Evolutionary conservation across 2,113 vertebrate genomes (phyloP).

Genomic region (Diphyllodes magnificus): DNA sequence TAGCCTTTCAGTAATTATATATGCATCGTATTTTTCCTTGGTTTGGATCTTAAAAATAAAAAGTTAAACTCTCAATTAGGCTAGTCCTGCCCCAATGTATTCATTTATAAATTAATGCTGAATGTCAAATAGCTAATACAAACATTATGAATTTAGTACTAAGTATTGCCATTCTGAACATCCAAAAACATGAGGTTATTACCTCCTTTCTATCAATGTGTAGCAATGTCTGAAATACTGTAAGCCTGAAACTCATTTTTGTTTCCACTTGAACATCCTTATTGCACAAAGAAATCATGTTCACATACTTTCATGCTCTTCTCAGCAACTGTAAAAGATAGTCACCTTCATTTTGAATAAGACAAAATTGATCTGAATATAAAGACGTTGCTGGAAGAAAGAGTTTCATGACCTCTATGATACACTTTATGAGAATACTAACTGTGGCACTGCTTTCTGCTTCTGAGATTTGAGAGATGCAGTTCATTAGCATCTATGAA

Average conservation of each 20-base stretch:
- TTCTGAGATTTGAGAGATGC: not conserved
- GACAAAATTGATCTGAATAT: not conserved
- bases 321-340: not conserved
- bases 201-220: not conserved
- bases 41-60: not conserved
- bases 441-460: not conserved
- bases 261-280: not conserved
- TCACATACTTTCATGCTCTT: not conserved
- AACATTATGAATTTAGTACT: not conserved
- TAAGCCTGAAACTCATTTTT: not conserved
- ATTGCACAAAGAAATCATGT: not conserved
- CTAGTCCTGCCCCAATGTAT: not conserved
- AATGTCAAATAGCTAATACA: not conserved
- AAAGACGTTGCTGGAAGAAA: not conserved
- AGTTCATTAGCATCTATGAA: not conserved
- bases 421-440: not conserved
- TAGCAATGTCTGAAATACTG: not conserved
- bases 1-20: not conserved
- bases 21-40: not conserved
- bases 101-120: not conserved
- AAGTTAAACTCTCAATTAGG: not conserved
- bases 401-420: not conserved
- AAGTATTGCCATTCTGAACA: not conserved
- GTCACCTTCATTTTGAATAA: not conserved
- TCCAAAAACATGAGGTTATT: not conserved